Percentiles rank a stretch among this genome's conserved stretches.
These are phyloP conservation scores for Phengaris arion DNA, from an alignment of 2,888 invertebrate species.

Conservation along the genomic window DNA sequence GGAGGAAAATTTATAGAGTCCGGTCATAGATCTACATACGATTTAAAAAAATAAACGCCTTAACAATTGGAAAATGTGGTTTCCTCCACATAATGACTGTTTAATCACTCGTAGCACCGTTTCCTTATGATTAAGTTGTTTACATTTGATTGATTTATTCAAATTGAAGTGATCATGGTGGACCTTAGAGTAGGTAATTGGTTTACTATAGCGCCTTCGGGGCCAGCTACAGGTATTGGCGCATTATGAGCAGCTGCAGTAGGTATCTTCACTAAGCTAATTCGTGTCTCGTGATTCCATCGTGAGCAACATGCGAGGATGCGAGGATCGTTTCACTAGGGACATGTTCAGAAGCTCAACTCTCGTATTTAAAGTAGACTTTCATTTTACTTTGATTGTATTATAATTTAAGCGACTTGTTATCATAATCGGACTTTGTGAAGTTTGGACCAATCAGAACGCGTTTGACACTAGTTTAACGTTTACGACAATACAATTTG, in stretches of 20 bases:
- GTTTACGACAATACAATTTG: too few species aligned
- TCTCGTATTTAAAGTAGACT: too few species aligned
- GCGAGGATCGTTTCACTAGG: too few species aligned
- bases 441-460: too few species aligned
- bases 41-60: slow-evolving; percentile 29
- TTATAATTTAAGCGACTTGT: too few species aligned
- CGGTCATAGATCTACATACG: slow-evolving; percentile 27
- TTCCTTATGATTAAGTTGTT: slow-evolving; percentile 29
- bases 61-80: slow-evolving; percentile 30
- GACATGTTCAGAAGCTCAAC: too few species aligned
- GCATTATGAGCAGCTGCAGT: not conserved
- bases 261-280: not conserved
- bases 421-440: too few species aligned
- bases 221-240: not conserved
- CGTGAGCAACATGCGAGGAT: too few species aligned
- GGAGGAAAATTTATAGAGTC: slow-evolving; percentile 18
- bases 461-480: too few species aligned
- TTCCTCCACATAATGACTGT: slow-evolving; percentile 29
- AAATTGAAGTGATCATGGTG: not conserved
- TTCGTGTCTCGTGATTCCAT: not conserved
- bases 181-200: slow-evolving; percentile 3
- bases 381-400: too few species aligned
- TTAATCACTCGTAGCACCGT: slow-evolving; percentile 31
- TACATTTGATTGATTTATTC: slow-evolving; percentile 21
- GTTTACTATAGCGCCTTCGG: not conserved